A percentile compares a stretch with the other conserved stretches of the same genome.
Conservation (phyloP, 2,113 vertebrate genomes). For the Callopanchax toddi region DNA sequence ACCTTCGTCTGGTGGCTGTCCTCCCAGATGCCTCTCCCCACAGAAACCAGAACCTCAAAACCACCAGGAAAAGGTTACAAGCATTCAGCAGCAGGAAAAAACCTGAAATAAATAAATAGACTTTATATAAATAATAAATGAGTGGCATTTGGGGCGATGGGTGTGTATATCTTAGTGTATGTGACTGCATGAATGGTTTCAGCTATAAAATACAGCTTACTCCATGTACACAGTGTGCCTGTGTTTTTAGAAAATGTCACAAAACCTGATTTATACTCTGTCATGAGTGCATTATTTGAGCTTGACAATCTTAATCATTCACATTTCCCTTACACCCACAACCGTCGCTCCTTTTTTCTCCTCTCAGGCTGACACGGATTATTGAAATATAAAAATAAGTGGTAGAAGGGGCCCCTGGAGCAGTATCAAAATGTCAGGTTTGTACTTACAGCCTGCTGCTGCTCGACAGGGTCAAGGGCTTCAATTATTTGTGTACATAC, state of each 20-base stretch:
- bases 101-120: constrained; percentile 70
- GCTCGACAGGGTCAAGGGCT: constrained; percentile 98
- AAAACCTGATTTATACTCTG: constrained; percentile 98
- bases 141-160: constrained; percentile 71
- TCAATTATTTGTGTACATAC: constrained; percentile 99
- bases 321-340: constrained; percentile 81
- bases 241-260: constrained; percentile 91
- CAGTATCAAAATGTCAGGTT: constrained; percentile 99
- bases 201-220: constrained; percentile 44
- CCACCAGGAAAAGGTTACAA: constrained; percentile 65
- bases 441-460: constrained; percentile 97
- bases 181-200: constrained; percentile 55
- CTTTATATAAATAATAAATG: constrained; percentile 77
- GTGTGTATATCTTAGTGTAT: constrained; percentile 26
- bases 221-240: constrained; percentile 61
- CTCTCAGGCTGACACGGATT: constrained; percentile 89
- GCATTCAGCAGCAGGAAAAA: constrained; percentile 34
- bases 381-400: constrained; percentile 99
- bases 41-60: constrained; percentile 43
- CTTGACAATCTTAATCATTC: constrained; percentile 99
- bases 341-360: background rate
- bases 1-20: constrained; percentile 66
- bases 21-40: constrained; percentile 14
- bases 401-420: constrained; percentile 88
- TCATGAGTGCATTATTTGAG: constrained; percentile 98